Conservation (phyloP, 2,113 vertebrate species). For the Rafetus swinhoei region DNA sequence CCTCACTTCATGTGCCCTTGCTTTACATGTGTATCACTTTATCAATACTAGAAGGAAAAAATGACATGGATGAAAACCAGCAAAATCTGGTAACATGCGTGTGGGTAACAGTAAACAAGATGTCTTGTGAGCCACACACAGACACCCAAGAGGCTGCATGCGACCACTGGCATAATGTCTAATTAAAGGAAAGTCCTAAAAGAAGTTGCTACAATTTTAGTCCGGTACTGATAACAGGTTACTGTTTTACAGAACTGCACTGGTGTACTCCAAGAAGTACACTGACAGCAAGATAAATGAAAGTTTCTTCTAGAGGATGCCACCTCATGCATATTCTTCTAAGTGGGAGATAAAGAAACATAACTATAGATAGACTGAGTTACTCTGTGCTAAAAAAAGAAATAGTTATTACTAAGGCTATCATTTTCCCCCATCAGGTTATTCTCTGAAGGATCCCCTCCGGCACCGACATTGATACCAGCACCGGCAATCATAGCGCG, state of each 20-base stretch:
- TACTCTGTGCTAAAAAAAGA: slow-evolving; percentile 22
- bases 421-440: not conserved
- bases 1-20: too few species aligned
- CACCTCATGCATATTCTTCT: slow-evolving; percentile 23
- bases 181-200: not conserved
- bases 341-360: slow-evolving; percentile 51
- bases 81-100: too few species aligned
- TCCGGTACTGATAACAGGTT: not conserved
- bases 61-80: too few species aligned
- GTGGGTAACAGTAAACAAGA: too few species aligned
- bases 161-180: not conserved
- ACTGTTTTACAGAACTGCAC: not conserved
- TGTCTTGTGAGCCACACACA: too few species aligned
- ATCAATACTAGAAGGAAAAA: too few species aligned
- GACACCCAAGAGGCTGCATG: too few species aligned
- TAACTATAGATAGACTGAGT: slow-evolving; percentile 14
- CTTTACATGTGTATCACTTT: too few species aligned
- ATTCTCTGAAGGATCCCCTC: not conserved
- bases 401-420: not conserved
- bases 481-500: too few species aligned
- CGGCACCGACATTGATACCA: too few species aligned
- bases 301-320: slow-evolving; percentile 40
- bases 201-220: slow-evolving; percentile 16
- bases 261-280: slow-evolving; percentile 43
- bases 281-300: slow-evolving; percentile 61